Base-by-base conservation (phyloP, 2,797 vertebrate genomes). In the Sphenopsis melanotis region DNA sequence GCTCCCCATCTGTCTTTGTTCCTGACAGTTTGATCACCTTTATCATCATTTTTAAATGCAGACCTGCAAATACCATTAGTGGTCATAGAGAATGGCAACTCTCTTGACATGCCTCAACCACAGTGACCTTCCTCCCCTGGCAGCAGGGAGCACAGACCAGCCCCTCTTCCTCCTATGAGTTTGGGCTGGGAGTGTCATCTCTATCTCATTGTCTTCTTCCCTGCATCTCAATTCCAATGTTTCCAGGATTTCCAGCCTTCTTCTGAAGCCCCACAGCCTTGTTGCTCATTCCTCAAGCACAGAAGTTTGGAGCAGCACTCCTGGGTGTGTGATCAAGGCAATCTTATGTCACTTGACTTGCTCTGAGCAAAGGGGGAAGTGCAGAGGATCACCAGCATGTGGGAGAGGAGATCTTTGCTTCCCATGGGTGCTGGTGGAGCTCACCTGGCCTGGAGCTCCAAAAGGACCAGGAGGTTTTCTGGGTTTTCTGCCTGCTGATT, bases 1-100 rank as follows among this genome's bases (percentile, higher is more conserved):
- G 66, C 63, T 81, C 56, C 59, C 46, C 59, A 79, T 94, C 87
- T 66, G 36, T 93, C 89, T 95, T 84, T 74, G 37, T 68, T 75
- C 89, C 70, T 88, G 94, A 83, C 94, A 93, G 69, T 69, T 96
- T 91, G 83, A 92, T 91, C 79, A 52, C 84, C 82, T 93, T 92
- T 80, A 83, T 90, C 89, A 90, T 90, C 26, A 89, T 88, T 80
- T 89, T 92, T 86, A 93, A 91, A 91, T 70, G 64, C 83, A 76
- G 88, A 77, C 27, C 87, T 87, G 70, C 84, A 94, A 92, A 95
- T 84, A 66, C 80, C 85, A 70, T 88, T 83, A 88, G 56, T 71
- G 89, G 63, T 53, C 74, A 50, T 76, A 72, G 65, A 93, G 77
- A 86, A 71, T 0, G 1, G 76, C 60, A 77, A 3, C 79, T 92